phyloP scores from a whole-genome alignment of 2,797 vertebrate species.

The Aselliscus stoliczkanus region DNA sequence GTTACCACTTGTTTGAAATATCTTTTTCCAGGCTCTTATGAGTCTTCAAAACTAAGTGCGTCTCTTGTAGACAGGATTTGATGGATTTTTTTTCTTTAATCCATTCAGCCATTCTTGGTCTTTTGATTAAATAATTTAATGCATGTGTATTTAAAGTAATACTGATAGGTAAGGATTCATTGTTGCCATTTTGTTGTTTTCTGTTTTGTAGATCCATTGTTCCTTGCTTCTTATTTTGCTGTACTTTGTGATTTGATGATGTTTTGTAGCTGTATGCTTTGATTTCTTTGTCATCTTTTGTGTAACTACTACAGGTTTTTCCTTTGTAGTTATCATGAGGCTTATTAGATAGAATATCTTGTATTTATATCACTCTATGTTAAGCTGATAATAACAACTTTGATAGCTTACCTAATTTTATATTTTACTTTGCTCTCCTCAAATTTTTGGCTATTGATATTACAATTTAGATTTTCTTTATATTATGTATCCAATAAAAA shows the following conservation, averaged over 20 bases:
- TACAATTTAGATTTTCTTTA: background rate
- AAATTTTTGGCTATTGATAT: background rate
- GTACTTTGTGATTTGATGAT: background rate
- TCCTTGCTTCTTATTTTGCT: background rate
- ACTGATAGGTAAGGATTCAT: background rate
- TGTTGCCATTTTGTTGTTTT: background rate
- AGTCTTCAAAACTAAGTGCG: background rate
- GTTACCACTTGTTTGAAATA: background rate
- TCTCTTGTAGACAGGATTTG: background rate
- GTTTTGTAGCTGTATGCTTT: background rate
- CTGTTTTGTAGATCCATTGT: background rate
- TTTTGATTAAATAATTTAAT: background rate
- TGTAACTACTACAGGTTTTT: background rate
- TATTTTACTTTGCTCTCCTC: background rate
- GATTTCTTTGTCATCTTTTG: background rate
- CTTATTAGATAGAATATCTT: background rate
- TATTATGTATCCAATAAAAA: background rate
- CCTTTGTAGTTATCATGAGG: background rate
- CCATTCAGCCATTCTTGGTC: background rate
- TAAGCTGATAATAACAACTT: background rate
- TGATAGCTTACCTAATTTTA: background rate
- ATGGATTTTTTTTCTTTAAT: background rate
- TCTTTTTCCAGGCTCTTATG: background rate
- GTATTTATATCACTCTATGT: background rate
- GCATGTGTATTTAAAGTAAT: background rate